Conservation (phyloP, 92 coral and sea anemone genomes). For the Epizoanthus ramosus region DNA sequence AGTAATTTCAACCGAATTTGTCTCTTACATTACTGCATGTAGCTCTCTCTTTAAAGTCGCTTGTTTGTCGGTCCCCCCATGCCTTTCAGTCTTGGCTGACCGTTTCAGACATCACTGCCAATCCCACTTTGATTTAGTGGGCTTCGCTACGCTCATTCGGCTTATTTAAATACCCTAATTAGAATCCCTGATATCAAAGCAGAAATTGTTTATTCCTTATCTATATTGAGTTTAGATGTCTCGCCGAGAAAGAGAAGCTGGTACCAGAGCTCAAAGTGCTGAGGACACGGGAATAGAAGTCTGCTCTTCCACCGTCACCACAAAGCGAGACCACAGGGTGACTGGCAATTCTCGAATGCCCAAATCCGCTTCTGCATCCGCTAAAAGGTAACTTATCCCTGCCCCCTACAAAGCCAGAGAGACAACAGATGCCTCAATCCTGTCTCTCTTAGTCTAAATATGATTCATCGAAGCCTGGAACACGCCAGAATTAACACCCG, state of each 20-base stretch:
- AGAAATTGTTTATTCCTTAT: not conserved
- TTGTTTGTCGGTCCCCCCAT: not conserved
- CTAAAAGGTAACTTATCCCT: conserved; percentile 75
- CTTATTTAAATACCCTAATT: conserved; percentile 10
- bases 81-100: not conserved
- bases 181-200: not conserved
- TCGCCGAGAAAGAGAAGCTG: conserved; percentile 28
- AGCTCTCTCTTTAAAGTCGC: not conserved
- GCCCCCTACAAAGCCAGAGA: not conserved
- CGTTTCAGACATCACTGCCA: conserved; percentile 3
- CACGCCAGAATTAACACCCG: not conserved
- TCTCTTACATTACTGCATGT: not conserved
- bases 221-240: conserved; percentile 23
- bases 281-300: conserved; percentile 5
- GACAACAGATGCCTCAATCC: not conserved
- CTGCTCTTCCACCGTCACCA: conserved; percentile 6
- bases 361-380: conserved; percentile 82
- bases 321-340: conserved; percentile 36
- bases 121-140: not conserved
- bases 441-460: not conserved
- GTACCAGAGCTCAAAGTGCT: conserved; percentile 28
- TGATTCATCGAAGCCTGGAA: conserved; percentile 1
- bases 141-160: not conserved
- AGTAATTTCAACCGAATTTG: conserved; percentile 20
- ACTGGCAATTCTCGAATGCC: conserved; percentile 64